phyloP scores from a whole-genome alignment of 1,140 invertebrate genomes.

The Lethrus apterus region DNA sequence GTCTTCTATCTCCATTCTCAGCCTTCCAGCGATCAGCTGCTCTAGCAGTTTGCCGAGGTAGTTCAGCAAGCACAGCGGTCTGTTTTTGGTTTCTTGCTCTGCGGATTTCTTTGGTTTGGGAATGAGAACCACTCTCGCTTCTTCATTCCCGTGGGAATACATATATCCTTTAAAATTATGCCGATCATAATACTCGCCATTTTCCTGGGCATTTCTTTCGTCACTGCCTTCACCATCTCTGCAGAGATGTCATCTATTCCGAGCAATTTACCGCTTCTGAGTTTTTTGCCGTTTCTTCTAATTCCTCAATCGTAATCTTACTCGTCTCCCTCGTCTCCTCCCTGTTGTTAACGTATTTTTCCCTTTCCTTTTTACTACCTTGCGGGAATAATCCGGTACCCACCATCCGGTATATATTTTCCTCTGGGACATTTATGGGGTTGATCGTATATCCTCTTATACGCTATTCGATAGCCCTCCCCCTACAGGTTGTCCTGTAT shows the following conservation, averaged over 20 bases:
- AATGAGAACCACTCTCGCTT: slow-evolving; percentile 19
- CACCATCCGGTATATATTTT: too few relatives aligned
- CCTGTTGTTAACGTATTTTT: too few relatives aligned
- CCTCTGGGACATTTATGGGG: too few relatives aligned
- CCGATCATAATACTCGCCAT: neutral
- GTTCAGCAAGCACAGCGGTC: slow-evolving; percentile 25
- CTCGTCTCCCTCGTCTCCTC: too few relatives aligned
- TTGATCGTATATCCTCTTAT: too few relatives aligned
- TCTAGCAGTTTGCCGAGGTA: slow-evolving; percentile 22
- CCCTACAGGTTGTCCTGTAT: too few relatives aligned
- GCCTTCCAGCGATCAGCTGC: slow-evolving; percentile 13
- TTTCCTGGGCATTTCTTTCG: slow-evolving; percentile 2
- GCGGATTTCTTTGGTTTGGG: slow-evolving; percentile 8
- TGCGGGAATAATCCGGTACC: too few relatives aligned
- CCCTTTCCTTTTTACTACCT: too few relatives aligned
- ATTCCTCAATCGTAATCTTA: too few relatives aligned
- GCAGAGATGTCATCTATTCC: neutral
- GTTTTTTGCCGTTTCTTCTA: too few relatives aligned
- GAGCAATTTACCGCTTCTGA: too few relatives aligned
- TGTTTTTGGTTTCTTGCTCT: slow-evolving; percentile 10
- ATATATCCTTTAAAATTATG: slow-evolving; percentile 1
- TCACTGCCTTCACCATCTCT: neutral
- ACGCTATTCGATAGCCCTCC: too few relatives aligned
- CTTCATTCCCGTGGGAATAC: slow-evolving; percentile 21
- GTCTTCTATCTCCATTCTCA: slow-evolving; percentile 16